phyloP scores from a whole-genome alignment of 2,113 vertebrate species.

The Anoura caudifer region DNA sequence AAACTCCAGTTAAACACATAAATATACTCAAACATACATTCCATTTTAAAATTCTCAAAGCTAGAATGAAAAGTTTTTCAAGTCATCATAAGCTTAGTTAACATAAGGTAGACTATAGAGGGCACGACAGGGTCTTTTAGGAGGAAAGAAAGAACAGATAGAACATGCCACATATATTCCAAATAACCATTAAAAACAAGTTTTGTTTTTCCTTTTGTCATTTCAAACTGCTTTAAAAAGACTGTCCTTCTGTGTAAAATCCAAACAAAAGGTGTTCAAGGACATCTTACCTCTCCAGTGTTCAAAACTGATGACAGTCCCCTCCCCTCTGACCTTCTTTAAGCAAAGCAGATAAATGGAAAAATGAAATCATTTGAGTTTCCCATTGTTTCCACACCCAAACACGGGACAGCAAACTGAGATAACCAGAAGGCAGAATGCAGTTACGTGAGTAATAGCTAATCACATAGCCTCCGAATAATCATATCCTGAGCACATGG shows the following conservation, averaged over 20 bases:
- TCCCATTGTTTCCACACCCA: not conserved
- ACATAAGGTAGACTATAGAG: not conserved
- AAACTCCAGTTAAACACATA: not conserved
- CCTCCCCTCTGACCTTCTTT: not conserved
- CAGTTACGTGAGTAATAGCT: not conserved
- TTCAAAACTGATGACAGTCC: not conserved
- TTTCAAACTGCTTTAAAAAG: constrained; percentile 1
- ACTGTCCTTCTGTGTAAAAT: not conserved
- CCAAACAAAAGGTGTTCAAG: not conserved
- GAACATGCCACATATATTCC: not conserved
- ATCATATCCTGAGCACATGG: not conserved
- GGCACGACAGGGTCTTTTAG: not conserved
- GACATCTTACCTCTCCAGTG: not conserved
- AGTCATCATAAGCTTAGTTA: not conserved
- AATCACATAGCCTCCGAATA: not conserved
- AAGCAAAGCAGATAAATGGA: not conserved
- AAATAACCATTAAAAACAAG: not conserved
- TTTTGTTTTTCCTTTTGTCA: not conserved
- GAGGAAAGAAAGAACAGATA: not conserved
- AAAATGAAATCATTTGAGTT: not conserved
- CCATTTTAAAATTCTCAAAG: not conserved
- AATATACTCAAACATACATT: not conserved
- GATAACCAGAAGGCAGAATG: not conserved
- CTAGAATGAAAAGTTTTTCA: not conserved
- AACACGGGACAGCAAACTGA: not conserved